These are phyloP conservation scores for Agriopis aurantiaria DNA, from an alignment of 2,888 invertebrate genomes.

Conservation along the genomic window DNA sequence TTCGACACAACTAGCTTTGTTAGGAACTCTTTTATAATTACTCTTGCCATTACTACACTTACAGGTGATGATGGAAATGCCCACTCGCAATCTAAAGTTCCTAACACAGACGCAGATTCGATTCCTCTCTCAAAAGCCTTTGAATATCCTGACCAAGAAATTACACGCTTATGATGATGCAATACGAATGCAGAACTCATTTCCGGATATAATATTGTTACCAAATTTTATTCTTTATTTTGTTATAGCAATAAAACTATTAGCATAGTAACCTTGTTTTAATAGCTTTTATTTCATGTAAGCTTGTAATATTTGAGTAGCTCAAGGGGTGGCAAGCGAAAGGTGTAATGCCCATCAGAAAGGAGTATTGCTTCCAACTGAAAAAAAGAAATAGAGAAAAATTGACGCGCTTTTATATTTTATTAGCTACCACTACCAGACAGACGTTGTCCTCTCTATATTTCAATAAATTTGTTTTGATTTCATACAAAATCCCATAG, in stretches of 20 bases:
- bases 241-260: conserved; percentile 5
- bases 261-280: neutral
- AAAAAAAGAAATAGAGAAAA: conserved; percentile 43
- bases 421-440: too few species aligned
- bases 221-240: neutral
- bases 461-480: too few species aligned
- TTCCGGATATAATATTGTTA: neutral
- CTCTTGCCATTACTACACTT: conserved; percentile 17
- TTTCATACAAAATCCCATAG: too few species aligned
- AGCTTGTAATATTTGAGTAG: conserved; percentile 57
- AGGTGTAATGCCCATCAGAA: conserved; percentile 66
- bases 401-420: neutral
- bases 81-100: conserved; percentile 58
- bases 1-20: neutral
- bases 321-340: conserved; percentile 69
- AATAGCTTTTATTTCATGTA: conserved; percentile 28
- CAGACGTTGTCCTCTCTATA: too few species aligned
- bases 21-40: neutral
- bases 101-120: conserved; percentile 67
- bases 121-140: conserved; percentile 62
- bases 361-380: conserved; percentile 70
- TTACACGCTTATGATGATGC: conserved; percentile 57
- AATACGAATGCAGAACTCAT: conserved; percentile 30
- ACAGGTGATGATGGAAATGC: conserved; percentile 74
- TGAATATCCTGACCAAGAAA: conserved; percentile 70